phyloP scores from a whole-genome alignment of 2,888 invertebrate genomes.

The Chironomus riparius region DNA sequence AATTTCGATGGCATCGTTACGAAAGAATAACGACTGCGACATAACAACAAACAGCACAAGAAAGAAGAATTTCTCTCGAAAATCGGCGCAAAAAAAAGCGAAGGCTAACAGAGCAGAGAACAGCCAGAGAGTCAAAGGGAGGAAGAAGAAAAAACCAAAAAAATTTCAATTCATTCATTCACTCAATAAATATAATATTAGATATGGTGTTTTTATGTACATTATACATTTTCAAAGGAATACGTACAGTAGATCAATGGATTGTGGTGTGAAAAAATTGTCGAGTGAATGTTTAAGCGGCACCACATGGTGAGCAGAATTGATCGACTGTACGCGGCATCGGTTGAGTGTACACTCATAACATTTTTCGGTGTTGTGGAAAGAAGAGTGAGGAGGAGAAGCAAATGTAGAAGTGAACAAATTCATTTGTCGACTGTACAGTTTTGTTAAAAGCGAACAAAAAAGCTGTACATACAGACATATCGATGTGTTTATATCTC shows the following conservation, averaged over 20 bases:
- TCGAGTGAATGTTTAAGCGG: conserved; percentile 10
- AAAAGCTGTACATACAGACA: conserved; percentile 26
- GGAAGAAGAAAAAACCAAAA: conserved; percentile 22
- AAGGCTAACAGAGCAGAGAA: background rate
- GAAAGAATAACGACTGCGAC: conserved; percentile 6
- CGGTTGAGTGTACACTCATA: conserved; percentile 12
- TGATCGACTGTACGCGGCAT: conserved; percentile 11
- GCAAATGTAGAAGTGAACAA: background rate
- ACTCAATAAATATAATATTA: conserved; percentile 28
- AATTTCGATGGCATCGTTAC: background rate
- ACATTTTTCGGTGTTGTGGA: conserved; percentile 3
- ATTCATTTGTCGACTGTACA: conserved; percentile 19
- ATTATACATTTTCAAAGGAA: conserved; percentile 28
- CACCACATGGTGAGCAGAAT: conserved; percentile 14
- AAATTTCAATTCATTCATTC: conserved; percentile 28
- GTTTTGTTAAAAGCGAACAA: conserved; percentile 26
- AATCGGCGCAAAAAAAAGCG: conserved; percentile 4
- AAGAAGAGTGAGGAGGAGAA: conserved; percentile 4
- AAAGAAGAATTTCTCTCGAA: background rate
- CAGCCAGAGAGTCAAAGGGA: background rate
- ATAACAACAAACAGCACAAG: background rate
- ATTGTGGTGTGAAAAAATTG: conserved; percentile 25
- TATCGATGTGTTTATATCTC: conserved; percentile 24
- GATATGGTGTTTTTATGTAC: conserved; percentile 27
- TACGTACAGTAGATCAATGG: conserved; percentile 14